Percentiles rank a stretch among this genome's conserved stretches.
These are phyloP conservation scores for Buceros bicornis DNA, from an alignment of 2,797 vertebrate genomes.

Conservation along the genomic window DNA sequence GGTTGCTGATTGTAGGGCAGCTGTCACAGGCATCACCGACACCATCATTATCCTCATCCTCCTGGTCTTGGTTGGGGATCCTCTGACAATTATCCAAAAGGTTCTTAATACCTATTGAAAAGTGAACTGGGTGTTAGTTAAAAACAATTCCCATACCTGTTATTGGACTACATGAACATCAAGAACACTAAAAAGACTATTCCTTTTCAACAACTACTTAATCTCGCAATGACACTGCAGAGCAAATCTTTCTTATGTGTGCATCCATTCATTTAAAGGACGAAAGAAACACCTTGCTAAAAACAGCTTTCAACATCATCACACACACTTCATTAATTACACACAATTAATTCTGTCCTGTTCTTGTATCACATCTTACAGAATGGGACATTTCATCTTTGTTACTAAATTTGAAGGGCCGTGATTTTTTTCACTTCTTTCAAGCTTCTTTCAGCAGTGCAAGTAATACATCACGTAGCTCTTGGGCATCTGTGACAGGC, in stretches of 20 bases:
- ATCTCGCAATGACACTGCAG: not conserved
- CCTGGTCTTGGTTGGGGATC: slow-evolving; percentile 90
- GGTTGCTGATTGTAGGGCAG: slow-evolving; percentile 95
- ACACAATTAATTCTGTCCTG: not conserved
- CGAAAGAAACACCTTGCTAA: not conserved
- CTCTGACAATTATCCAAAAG: slow-evolving; percentile 95
- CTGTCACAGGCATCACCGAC: slow-evolving; percentile 98
- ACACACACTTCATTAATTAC: not conserved
- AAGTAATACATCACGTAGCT: not conserved
- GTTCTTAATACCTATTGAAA: slow-evolving; percentile 90
- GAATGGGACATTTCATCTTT: not conserved
- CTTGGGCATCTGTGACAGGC: not conserved
- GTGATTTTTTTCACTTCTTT: not conserved
- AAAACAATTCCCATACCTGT: not conserved
- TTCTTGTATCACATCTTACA: not conserved
- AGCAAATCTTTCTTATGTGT: not conserved
- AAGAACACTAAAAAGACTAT: not conserved
- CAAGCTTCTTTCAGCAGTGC: not conserved
- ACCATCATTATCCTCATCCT: slow-evolving; percentile 91
- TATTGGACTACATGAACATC: not conserved
- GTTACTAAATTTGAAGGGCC: not conserved
- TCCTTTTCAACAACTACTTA: not conserved
- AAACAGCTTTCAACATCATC: not conserved
- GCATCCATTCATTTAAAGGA: not conserved
- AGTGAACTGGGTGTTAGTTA: not conserved